Percentiles rank a stretch among this genome's conserved stretches.
Conservation (phyloP, 2,113 vertebrate genomes). For the Microtus oregoni region DNA sequence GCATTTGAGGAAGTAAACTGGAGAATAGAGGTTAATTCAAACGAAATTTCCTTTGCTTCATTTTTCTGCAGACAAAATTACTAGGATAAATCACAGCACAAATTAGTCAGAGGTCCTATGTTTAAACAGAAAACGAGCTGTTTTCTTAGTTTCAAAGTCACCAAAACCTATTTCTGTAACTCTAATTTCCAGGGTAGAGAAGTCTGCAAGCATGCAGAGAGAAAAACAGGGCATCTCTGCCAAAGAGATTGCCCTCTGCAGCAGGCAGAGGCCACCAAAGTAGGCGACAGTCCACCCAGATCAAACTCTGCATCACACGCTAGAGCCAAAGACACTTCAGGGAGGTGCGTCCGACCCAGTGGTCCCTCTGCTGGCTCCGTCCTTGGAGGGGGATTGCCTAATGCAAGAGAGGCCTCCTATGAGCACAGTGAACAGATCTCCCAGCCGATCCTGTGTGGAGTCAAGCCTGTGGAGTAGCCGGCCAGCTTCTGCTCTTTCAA, state of each 20-base stretch:
- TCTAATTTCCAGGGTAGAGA: conserved; percentile 55
- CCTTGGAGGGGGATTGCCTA: background rate
- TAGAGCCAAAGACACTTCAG: background rate
- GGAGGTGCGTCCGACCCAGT: background rate
- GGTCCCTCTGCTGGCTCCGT: background rate
- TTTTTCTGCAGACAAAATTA: conserved; percentile 61
- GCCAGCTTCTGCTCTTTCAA: background rate
- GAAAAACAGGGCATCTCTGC: conserved; percentile 10
- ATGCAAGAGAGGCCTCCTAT: background rate
- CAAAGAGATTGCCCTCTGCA: background rate
- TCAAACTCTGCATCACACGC: background rate
- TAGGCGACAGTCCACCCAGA: background rate
- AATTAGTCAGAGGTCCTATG: conserved; percentile 65
- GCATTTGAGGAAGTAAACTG: background rate
- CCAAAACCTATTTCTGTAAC: conserved; percentile 48
- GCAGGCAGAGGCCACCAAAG: background rate
- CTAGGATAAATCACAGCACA: conserved; percentile 61
- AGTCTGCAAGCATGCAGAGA: background rate
- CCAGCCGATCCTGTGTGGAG: background rate
- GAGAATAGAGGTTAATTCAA: conserved; percentile 45
- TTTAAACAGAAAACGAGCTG: conserved; percentile 69
- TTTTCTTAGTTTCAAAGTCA: conserved; percentile 69
- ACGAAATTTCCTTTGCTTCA: conserved; percentile 36
- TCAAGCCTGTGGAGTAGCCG: background rate
- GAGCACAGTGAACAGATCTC: background rate